Evolutionary conservation across 1,140 invertebrate species (phyloP), one percentile per base, ranked within the genome.

Genomic region (Papilio polytes): DNA sequence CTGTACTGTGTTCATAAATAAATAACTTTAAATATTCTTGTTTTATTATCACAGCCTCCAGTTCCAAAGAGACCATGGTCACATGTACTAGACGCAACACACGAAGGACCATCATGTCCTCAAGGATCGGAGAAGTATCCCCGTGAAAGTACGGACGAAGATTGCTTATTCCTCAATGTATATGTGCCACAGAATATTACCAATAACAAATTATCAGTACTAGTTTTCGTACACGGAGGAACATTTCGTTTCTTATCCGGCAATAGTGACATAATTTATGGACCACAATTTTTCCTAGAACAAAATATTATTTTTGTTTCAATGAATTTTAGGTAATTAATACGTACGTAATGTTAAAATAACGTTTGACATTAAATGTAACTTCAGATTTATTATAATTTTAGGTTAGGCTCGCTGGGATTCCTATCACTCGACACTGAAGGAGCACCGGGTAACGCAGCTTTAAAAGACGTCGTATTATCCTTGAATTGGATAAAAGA

Each of bases 401-500:
- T 82, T 63, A 96, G 96, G 83, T 91, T 97, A 66, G 96, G 97
- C 41, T 96, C 96, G 1, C 78, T 97, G 13, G 97, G 97, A 66
- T 97, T 97, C 84, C 88, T 97, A 8, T 96, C 96, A 83, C 96
- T 96, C 0, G 96, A 96, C 56, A 96, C 96, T 63, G 83, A 95
- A 3, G 91, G 95, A 22, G 95, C 95, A 36, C 95, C 97, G 1
- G 97, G 97, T 15, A 97, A 98, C 88, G 95, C 96, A 81, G 97
- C 96, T 1, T 86, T 98, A 59, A 97, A 97, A 85, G 97, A 98
- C 91, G 96, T 97, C 87, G 89, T 96, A 15, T 92, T 96, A 78
- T 96, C 96, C 0, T 93, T 98, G 46, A 94, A 96, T 86, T 98
- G 97, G 97, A 95, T 98, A 3, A 95, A 96, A 36, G 92, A 96